These are phyloP conservation scores for Lathronympha strigana DNA, from an alignment of 2,888 invertebrate species.

Conservation along the genomic window DNA sequence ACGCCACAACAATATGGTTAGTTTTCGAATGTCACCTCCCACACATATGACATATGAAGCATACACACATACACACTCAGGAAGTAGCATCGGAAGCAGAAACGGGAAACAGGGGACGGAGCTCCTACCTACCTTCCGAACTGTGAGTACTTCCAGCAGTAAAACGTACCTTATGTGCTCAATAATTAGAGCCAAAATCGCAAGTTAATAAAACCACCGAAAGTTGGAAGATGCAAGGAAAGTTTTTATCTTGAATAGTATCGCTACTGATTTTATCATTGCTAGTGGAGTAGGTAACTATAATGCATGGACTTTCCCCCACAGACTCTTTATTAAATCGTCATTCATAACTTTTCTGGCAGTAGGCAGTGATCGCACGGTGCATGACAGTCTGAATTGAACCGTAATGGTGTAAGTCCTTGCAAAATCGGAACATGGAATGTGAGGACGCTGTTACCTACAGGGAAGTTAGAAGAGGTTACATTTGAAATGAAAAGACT, in stretches of 20 bases:
- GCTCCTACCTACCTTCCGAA: constrained; percentile 46
- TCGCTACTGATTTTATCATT: constrained; percentile 23
- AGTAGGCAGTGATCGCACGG: too few relatives aligned
- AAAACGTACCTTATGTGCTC: constrained; percentile 12
- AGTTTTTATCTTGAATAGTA: constrained; percentile 24
- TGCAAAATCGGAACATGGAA: too few relatives aligned
- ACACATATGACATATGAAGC: constrained; percentile 7
- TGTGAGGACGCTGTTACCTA: too few relatives aligned
- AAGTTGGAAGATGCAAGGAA: constrained; percentile 16
- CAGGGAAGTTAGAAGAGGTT: too few relatives aligned
- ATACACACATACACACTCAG: constrained; percentile 48
- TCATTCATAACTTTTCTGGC: neutral
- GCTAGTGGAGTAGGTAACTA: neutral
- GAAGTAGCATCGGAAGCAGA: constrained; percentile 58
- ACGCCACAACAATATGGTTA: too few relatives aligned
- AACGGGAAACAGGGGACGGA: constrained; percentile 47
- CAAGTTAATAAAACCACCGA: neutral
- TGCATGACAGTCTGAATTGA: too few relatives aligned
- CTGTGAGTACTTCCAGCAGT: constrained; percentile 39
- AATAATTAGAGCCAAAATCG: neutral
- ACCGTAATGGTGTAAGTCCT: too few relatives aligned
- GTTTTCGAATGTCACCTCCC: constrained; percentile 15
- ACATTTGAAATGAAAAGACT: too few relatives aligned
- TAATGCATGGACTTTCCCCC: neutral
- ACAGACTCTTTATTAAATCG: neutral